Percentiles rank a stretch among this genome's conserved stretches.
Evolutionary conservation across 2,797 vertebrate genomes (phyloP).

Genomic region (Acipenser oxyrinchus): DNA sequence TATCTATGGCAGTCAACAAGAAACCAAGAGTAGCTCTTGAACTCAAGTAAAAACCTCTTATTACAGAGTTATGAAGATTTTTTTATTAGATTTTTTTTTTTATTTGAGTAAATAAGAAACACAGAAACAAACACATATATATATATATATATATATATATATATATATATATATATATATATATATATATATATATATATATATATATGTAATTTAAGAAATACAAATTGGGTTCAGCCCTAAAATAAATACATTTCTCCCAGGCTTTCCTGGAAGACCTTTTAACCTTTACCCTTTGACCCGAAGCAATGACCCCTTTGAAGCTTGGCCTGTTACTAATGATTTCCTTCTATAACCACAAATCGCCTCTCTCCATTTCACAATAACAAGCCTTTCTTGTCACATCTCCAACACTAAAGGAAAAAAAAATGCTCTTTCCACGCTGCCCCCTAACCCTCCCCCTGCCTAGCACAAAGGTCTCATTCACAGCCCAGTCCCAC

Average conservation of each 20-base stretch:
- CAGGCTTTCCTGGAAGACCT: neutral
- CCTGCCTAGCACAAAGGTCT: neutral
- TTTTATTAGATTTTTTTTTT: no score
- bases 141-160: no score
- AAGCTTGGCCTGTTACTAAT: neutral
- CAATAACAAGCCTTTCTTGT: neutral
- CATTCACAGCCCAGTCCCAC: neutral
- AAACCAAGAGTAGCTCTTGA: conserved; percentile 16
- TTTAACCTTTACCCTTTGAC: neutral
- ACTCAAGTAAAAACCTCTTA: conserved; percentile 5
- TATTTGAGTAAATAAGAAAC: neutral
- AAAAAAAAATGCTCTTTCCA: neutral
- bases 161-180: no score
- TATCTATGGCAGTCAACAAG: conserved; percentile 1
- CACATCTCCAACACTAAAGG: no score
- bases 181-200: no score
- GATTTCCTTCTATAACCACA: neutral
- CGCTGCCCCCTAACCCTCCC: neutral
- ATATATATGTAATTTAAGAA: no score
- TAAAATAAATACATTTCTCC: neutral
- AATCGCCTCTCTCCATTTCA: neutral
- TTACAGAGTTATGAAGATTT: no score
- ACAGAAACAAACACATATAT: neutral
- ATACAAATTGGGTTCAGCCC: neutral
- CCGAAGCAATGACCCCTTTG: neutral